These are phyloP conservation scores for Calcarius ornatus DNA, from an alignment of 2,113 vertebrate genomes.

Conservation along the genomic window DNA sequence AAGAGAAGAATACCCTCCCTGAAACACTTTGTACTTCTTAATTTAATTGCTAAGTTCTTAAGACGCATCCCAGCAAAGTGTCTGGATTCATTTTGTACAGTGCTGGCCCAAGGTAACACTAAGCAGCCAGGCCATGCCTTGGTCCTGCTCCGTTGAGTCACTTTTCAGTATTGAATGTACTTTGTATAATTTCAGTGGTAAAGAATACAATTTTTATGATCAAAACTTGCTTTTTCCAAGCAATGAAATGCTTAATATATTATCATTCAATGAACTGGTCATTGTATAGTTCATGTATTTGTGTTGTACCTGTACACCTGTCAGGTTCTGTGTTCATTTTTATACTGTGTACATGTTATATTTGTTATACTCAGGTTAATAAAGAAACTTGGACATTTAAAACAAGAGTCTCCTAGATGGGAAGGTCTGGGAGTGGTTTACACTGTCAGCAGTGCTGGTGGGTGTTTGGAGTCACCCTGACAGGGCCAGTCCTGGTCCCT, in stretches of 20 bases:
- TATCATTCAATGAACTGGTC: not conserved
- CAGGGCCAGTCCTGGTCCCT: not conserved
- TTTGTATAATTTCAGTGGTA: conserved; percentile 85
- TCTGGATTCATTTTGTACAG: conserved; percentile 58
- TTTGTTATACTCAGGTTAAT: conserved; percentile 83
- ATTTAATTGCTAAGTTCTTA: conserved; percentile 54
- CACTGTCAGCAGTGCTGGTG: fast-evolving
- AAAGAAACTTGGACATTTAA: conserved; percentile 77
- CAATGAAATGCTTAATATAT: conserved; percentile 52
- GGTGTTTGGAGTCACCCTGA: not conserved
- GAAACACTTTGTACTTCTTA: conserved; percentile 61
- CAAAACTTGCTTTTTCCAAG: conserved; percentile 61
- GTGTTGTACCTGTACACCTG: conserved; percentile 55
- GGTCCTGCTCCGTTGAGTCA: not conserved
- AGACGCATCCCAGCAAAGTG: conserved; percentile 29
- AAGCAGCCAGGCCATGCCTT: not conserved
- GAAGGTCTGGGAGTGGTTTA: not conserved
- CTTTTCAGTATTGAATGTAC: conserved; percentile 84
- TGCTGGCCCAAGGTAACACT: conserved; percentile 22
- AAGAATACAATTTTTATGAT: conserved; percentile 72
- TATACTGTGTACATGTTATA: conserved; percentile 75
- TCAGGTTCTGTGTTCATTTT: conserved; percentile 70
- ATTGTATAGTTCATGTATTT: conserved; percentile 23
- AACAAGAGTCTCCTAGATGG: not conserved
- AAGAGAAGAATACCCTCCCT: not conserved